A percentile compares a stretch with the other conserved stretches of the same genome.
Evolutionary conservation across 2,113 vertebrate species (phyloP).

Genomic region (Calonectris borealis): DNA sequence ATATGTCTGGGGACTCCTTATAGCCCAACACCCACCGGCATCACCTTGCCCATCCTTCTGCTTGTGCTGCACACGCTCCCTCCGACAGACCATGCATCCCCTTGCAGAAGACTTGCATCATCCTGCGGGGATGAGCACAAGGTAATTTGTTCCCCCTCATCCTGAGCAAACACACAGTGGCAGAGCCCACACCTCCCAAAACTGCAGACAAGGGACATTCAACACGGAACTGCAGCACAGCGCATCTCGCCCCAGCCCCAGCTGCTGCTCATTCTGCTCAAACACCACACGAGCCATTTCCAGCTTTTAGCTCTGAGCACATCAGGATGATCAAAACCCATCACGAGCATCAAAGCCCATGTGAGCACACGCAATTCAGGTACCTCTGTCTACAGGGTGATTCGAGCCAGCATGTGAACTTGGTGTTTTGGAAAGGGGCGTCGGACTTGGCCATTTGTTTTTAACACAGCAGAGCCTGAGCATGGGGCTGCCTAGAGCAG

Average conservation of each 20-base stretch:
- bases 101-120: not conserved
- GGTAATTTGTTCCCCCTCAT: not conserved
- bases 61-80: not conserved
- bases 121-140: not conserved
- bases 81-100: not conserved
- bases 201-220: not conserved
- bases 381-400: not conserved
- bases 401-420: rapidly evolving
- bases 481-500: not conserved
- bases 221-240: rapidly evolving
- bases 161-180: not conserved
- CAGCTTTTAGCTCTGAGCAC: not conserved
- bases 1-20: not conserved
- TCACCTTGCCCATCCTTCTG: not conserved
- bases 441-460: rapidly evolving
- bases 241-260: not conserved
- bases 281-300: rapidly evolving
- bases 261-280: not conserved
- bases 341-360: rapidly evolving
- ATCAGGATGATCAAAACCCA: not conserved
- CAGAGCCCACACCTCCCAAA: not conserved
- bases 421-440: not conserved
- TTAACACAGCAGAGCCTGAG: not conserved
- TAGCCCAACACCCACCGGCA: not conserved
- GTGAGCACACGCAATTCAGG: rapidly evolving